A percentile compares a stretch with the other conserved stretches of the same genome.
phyloP scores from a whole-genome alignment of 2,888 invertebrate genomes.

The Clitarchus hookeri region DNA sequence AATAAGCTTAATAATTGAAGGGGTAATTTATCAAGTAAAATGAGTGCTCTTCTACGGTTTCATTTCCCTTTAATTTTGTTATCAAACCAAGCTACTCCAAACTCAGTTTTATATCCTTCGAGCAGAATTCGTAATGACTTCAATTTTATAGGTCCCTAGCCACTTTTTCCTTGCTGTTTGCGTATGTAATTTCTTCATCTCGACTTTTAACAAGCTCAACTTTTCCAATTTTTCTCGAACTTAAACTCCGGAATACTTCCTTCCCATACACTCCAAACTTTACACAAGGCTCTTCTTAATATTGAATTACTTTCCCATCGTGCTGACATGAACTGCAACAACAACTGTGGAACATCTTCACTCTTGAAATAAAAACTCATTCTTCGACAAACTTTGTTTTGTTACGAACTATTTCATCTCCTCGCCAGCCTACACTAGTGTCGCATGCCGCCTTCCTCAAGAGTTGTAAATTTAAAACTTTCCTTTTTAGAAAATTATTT shows the following conservation, averaged over 20 bases:
- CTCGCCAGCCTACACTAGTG: not conserved
- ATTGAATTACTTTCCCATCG: constrained; percentile 2
- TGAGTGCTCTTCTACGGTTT: not conserved
- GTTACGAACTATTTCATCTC: not conserved
- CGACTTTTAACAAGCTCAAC: not conserved
- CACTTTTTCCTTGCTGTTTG: constrained; percentile 1
- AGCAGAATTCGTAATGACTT: not conserved
- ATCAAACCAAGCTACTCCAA: not conserved
- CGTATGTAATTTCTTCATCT: constrained; percentile 14
- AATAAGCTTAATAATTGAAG: not conserved
- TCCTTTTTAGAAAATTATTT: too few species aligned
- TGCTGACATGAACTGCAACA: not conserved
- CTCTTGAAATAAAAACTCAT: not conserved
- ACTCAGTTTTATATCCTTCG: constrained; percentile 3
- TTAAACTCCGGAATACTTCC: constrained; percentile 14
- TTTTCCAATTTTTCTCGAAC: constrained; percentile 2
- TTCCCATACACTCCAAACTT: not conserved
- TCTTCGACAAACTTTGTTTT: not conserved
- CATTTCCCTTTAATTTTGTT: not conserved
- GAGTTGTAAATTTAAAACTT: too few species aligned
- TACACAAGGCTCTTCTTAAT: not conserved
- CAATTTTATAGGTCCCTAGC: constrained; percentile 2
- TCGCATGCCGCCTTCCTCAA: not conserved
- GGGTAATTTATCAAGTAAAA: not conserved
- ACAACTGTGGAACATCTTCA: not conserved